Percentiles rank a stretch among this genome's conserved stretches.
phyloP scores from a whole-genome alignment of 2,113 vertebrate genomes.

The Muscicapa adusta region DNA sequence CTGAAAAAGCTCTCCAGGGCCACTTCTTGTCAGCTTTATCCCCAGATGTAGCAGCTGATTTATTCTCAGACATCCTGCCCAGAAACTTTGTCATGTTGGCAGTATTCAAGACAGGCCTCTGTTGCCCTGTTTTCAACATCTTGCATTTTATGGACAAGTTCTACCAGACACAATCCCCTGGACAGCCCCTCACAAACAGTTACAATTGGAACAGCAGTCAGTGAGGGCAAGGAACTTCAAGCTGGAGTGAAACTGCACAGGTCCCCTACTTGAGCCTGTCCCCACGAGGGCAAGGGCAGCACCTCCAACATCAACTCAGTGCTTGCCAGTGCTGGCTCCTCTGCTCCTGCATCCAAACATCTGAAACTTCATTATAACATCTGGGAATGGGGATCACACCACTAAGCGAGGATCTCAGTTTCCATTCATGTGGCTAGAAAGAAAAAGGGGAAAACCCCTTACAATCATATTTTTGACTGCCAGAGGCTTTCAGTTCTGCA shows the following conservation, averaged over 20 bases:
- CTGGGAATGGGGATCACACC: background rate
- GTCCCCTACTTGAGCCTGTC: background rate
- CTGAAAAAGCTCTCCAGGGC: background rate
- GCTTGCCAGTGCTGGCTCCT: background rate
- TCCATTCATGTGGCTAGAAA: background rate
- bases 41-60: background rate
- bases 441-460: background rate
- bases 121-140: background rate
- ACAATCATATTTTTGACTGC: background rate
- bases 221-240: accelerated
- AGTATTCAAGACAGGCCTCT: background rate
- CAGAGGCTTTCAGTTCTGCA: background rate
- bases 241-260: background rate
- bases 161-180: background rate
- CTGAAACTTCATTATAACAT: background rate
- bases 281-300: background rate
- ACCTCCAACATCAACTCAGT: background rate
- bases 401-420: background rate
- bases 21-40: background rate
- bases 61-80: background rate
- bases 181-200: background rate
- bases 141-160: background rate
- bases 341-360: background rate
- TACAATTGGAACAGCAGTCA: background rate
- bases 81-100: background rate